phyloP scores from a whole-genome alignment of 2,888 invertebrate genomes.

The Acleris emargana region DNA sequence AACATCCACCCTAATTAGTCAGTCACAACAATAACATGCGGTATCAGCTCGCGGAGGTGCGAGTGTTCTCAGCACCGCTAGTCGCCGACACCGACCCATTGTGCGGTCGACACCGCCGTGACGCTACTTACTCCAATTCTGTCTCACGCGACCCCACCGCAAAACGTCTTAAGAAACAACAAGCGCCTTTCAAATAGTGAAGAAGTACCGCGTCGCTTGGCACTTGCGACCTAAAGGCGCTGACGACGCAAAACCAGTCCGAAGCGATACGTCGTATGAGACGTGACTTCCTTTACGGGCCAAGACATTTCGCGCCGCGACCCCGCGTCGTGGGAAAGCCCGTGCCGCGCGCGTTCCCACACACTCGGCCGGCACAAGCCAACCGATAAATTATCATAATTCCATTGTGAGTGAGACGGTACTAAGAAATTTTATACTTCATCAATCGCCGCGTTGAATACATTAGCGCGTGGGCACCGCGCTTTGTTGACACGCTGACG shows the following conservation, averaged over 20 bases:
- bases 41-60: constrained; percentile 77
- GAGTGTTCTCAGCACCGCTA: constrained; percentile 80
- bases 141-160: constrained; percentile 59
- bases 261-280: constrained; percentile 63
- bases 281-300: constrained; percentile 46
- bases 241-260: constrained; percentile 39
- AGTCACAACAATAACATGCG: constrained; percentile 75
- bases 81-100: constrained; percentile 77
- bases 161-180: constrained; percentile 65
- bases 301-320: constrained; percentile 63
- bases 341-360: constrained; percentile 84
- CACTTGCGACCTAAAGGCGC: constrained; percentile 59
- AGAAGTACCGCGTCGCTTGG: constrained; percentile 49
- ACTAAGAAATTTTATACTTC: constrained; percentile 84
- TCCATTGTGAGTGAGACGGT: constrained; percentile 84
- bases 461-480: constrained; percentile 80
- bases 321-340: constrained; percentile 79
- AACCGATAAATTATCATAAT: constrained; percentile 84
- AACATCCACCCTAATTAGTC: constrained; percentile 71
- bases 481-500: constrained; percentile 71
- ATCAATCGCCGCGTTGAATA: constrained; percentile 83
- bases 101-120: constrained; percentile 81
- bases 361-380: constrained; percentile 83
- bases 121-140: constrained; percentile 84
- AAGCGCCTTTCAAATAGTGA: constrained; percentile 50